A percentile compares a stretch with the other conserved stretches of the same genome.
phyloP scores from a whole-genome alignment of 2,113 vertebrate genomes.

The Rhea americana region DNA sequence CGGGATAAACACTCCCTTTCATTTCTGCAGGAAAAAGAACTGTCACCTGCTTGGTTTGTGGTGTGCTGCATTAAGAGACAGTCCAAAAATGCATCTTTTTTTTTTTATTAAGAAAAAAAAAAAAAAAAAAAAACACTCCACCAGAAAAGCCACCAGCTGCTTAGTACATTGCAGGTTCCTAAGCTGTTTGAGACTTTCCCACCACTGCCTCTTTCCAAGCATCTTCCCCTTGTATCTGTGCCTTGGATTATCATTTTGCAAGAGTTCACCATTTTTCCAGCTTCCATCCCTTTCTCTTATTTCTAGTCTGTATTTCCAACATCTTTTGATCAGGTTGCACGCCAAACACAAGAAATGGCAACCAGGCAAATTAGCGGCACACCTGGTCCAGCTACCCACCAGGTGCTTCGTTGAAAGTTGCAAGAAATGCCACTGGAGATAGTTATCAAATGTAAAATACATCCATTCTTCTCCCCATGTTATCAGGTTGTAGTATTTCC shows the following conservation, averaged over 20 bases:
- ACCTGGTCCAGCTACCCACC: background rate
- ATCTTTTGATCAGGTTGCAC: conserved; percentile 6
- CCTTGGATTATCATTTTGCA: background rate
- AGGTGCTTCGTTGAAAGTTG: conserved; percentile 17
- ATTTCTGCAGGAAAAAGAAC: background rate
- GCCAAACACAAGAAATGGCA: background rate
- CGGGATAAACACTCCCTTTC: background rate
- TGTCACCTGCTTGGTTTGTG: background rate
- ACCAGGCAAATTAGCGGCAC: conserved; percentile 21
- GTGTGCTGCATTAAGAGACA: background rate
- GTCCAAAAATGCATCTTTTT: background rate
- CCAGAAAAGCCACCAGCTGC: background rate
- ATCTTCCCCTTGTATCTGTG: background rate
- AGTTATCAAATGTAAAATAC: background rate
- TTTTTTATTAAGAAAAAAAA: background rate
- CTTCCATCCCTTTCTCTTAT: background rate
- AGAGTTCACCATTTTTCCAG: background rate
- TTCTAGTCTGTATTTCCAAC: conserved; percentile 40
- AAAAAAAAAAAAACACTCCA: background rate
- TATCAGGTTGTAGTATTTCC: background rate
- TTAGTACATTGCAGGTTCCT: background rate
- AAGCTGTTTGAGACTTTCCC: background rate
- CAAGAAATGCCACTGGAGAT: background rate
- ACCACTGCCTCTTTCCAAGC: background rate
- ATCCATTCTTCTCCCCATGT: background rate